Evolutionary conservation across 2,888 invertebrate species (phyloP).

Genomic region (Electrophaes corylata): DNA sequence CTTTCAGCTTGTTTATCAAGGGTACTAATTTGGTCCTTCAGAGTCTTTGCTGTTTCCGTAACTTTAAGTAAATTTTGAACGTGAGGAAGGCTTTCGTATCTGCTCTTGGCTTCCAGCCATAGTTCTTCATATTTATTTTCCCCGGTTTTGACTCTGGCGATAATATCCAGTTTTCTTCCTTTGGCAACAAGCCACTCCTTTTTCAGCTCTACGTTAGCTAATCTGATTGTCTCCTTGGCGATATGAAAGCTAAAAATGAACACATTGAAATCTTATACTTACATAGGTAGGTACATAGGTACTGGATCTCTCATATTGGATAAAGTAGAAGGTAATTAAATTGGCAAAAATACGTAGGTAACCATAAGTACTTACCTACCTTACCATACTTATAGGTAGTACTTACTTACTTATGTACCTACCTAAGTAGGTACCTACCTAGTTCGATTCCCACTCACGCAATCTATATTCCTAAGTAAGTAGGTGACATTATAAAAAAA

Average conservation of each 20-base stretch:
- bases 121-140: slow-evolving; percentile 65
- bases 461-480: too few relatives aligned
- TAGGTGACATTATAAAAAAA: too few relatives aligned
- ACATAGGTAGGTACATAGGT: not conserved
- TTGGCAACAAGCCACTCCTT: slow-evolving; percentile 61
- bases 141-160: slow-evolving; percentile 52
- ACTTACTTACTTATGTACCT: too few relatives aligned
- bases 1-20: slow-evolving; percentile 49
- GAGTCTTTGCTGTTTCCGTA: slow-evolving; percentile 44
- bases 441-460: too few relatives aligned
- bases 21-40: slow-evolving; percentile 47
- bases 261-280: too few relatives aligned
- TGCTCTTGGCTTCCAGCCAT: slow-evolving; percentile 61
- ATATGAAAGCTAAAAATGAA: slow-evolving; percentile 12
- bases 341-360: too few relatives aligned
- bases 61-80: slow-evolving; percentile 58
- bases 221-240: slow-evolving; percentile 58
- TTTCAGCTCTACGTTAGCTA: slow-evolving; percentile 62
- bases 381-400: not conserved
- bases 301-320: slow-evolving; percentile 33
- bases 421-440: too few relatives aligned
- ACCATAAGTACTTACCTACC: not conserved
- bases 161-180: slow-evolving; percentile 53
- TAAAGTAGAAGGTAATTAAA: too few relatives aligned
- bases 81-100: slow-evolving; percentile 66